Evolutionary conservation across 2,797 vertebrate species (phyloP).

Genomic region (Onychomys arenicola): DNA sequence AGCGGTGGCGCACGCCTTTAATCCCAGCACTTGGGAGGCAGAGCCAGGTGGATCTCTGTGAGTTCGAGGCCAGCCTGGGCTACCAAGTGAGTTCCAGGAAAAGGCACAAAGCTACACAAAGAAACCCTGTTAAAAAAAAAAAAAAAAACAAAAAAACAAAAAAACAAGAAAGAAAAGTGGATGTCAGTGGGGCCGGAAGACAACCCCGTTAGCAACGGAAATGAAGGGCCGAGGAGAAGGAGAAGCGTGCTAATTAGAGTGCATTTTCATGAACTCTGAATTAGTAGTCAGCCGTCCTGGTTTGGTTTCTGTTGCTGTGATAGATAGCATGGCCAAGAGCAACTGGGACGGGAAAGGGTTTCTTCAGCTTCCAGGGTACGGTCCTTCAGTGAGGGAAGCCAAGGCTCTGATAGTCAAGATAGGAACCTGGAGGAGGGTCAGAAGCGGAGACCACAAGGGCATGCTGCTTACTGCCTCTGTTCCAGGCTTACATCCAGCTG

Average conservation of each 20-base stretch:
- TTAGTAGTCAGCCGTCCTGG: neutral
- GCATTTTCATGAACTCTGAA: neutral
- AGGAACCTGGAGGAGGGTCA: neutral
- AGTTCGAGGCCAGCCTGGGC: too few species aligned
- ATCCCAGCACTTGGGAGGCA: too few species aligned
- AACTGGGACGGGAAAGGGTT: neutral
- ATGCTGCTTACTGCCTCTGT: too few species aligned
- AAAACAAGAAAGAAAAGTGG: neutral
- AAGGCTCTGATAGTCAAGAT: neutral
- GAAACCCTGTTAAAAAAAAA: too few species aligned
- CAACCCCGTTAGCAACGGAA: neutral
- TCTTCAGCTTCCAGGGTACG: neutral
- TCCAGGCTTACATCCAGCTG: neutral
- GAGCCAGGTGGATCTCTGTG: too few species aligned
- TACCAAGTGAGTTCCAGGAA: too few species aligned
- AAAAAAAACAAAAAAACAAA: too few species aligned
- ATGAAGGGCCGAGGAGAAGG: neutral
- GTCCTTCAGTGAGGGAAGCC: neutral
- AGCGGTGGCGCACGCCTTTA: too few species aligned
- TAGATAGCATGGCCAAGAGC: neutral
- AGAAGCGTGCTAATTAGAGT: neutral
- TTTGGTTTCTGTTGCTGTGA: neutral
- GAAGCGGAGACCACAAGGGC: neutral
- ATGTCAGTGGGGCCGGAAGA: neutral
- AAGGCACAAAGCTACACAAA: too few species aligned